phyloP scores from a whole-genome alignment of 2,113 vertebrate genomes.

The Indicator maculatus region DNA sequence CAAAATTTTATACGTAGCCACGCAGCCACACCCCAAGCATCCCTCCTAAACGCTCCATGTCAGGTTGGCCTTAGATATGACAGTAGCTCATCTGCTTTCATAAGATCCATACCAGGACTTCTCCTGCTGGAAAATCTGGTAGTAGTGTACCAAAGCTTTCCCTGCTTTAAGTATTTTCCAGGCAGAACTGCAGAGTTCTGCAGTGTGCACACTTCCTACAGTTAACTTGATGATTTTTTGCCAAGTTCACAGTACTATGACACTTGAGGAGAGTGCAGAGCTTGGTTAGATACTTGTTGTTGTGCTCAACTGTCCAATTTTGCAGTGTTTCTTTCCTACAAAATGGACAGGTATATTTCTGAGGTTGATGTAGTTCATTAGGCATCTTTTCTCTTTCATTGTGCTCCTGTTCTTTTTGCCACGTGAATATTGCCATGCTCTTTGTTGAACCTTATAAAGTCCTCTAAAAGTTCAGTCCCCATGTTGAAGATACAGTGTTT shows the following conservation, averaged over 20 bases:
- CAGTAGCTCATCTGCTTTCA: background rate
- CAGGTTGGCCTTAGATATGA: background rate
- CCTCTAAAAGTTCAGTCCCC: background rate
- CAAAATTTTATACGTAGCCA: background rate
- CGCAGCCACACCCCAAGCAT: background rate
- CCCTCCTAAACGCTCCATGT: background rate
- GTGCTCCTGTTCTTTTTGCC: slow-evolving; percentile 12
- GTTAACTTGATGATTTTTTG: background rate
- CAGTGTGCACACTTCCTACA: background rate
- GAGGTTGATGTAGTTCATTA: background rate
- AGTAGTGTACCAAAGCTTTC: background rate
- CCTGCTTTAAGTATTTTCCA: background rate
- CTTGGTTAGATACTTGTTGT: background rate
- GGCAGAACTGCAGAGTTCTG: background rate
- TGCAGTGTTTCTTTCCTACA: background rate
- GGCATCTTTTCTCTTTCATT: background rate
- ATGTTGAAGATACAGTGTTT: background rate
- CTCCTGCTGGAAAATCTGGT: background rate
- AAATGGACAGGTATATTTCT: background rate
- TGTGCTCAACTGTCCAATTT: background rate
- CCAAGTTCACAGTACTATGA: background rate
- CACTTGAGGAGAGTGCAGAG: background rate
- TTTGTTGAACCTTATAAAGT: background rate
- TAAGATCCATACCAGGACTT: background rate
- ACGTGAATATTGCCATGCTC: background rate